Percentiles rank a stretch among this genome's conserved stretches.
Evolutionary conservation across 1,140 invertebrate species (phyloP).

Genomic region (Drosophila melanogaster): DNA sequence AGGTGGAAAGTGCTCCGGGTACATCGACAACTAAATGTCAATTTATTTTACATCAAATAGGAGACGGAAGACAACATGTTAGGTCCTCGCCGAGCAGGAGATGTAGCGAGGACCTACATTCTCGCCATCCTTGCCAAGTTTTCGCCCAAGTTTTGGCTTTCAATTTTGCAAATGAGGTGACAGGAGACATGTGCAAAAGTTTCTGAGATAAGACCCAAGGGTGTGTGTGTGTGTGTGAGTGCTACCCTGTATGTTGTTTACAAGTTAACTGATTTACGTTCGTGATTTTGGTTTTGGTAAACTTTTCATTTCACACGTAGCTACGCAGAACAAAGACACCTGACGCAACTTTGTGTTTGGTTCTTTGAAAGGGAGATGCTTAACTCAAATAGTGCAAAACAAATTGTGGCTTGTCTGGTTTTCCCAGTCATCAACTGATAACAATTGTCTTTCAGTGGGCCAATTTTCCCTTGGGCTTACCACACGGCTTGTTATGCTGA

Average conservation of each 20-base stretch:
- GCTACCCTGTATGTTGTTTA: slow-evolving; percentile 56
- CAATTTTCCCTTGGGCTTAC: slow-evolving; percentile 1
- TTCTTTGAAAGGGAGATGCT: slow-evolving; percentile 12
- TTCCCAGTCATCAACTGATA: background rate
- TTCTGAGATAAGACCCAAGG: slow-evolving; percentile 53
- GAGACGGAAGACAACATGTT: slow-evolving; percentile 42
- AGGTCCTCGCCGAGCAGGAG: slow-evolving; percentile 8
- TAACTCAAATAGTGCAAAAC: slow-evolving; percentile 43
- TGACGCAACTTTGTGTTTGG: slow-evolving; percentile 19
- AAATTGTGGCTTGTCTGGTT: slow-evolving; percentile 37
- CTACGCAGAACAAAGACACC: slow-evolving; percentile 32
- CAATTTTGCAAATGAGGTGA: slow-evolving; percentile 80
- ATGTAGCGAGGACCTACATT: slow-evolving; percentile 10
- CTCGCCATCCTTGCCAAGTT: slow-evolving; percentile 44
- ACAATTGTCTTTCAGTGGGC: slow-evolving; percentile 20
- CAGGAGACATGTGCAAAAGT: slow-evolving; percentile 69
- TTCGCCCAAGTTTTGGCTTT: slow-evolving; percentile 78
- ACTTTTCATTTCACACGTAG: slow-evolving; percentile 70
- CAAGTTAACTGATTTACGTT: slow-evolving; percentile 80
- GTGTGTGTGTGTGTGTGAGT: slow-evolving; percentile 3
- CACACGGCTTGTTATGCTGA: background rate
- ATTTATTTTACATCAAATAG: slow-evolving; percentile 74
- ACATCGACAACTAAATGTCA: slow-evolving; percentile 77
- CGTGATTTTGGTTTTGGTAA: slow-evolving; percentile 65
- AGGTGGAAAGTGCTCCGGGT: slow-evolving; percentile 5